These are phyloP conservation scores for Agapornis canus DNA, from an alignment of 2,797 vertebrate species.

Conservation along the genomic window DNA sequence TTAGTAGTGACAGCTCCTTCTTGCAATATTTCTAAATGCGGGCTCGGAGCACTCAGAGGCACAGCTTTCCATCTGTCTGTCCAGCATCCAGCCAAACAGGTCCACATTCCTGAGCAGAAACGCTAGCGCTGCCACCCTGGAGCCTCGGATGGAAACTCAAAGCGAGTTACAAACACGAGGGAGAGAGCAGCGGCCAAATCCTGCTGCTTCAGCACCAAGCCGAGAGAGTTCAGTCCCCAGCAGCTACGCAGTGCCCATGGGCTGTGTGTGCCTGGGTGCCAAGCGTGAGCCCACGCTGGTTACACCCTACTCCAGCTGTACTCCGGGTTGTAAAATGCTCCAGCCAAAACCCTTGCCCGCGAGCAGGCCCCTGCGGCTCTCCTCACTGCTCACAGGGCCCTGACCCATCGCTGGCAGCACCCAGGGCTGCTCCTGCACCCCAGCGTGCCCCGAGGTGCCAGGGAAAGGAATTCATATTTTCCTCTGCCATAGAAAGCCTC, in stretches of 20 bases:
- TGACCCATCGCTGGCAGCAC: rapidly evolving
- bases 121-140: neutral
- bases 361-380: neutral
- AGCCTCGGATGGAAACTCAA: neutral
- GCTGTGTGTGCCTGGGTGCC: rapidly evolving
- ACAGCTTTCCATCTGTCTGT: slow-evolving; percentile 19
- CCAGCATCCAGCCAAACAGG: slow-evolving; percentile 43
- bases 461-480: neutral
- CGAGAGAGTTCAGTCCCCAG: rapidly evolving
- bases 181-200: neutral
- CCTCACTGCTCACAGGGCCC: neutral
- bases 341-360: neutral
- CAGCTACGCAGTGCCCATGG: rapidly evolving
- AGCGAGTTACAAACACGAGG: neutral
- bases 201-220: rapidly evolving
- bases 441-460: neutral
- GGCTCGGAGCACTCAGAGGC: slow-evolving; percentile 1
- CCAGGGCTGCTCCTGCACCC: neutral
- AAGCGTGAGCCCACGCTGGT: neutral
- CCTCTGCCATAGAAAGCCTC: neutral
- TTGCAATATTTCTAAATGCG: neutral
- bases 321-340: neutral
- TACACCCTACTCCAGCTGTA: neutral
- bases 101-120: slow-evolving; percentile 46
- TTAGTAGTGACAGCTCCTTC: slow-evolving; percentile 20